phyloP scores from a whole-genome alignment of 2,888 invertebrate genomes.

The Tipula unca region DNA sequence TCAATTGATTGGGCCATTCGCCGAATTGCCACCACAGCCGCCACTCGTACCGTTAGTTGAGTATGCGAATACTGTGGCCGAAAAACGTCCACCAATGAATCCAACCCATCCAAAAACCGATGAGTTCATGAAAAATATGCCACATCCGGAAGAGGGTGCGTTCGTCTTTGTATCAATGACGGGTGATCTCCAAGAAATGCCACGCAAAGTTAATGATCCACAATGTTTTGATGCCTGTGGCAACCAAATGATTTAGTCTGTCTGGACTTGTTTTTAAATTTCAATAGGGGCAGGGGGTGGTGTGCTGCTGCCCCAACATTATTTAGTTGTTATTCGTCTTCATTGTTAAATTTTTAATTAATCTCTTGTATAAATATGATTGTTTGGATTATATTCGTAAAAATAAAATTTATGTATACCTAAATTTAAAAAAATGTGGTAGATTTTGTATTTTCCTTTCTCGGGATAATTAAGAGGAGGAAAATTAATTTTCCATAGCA shows the following conservation, averaged over 20 bases:
- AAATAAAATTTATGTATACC: neutral
- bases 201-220: neutral
- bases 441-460: neutral
- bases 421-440: neutral
- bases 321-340: neutral
- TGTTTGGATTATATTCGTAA: neutral
- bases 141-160: neutral
- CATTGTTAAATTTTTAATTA: neutral
- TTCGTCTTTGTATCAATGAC: neutral
- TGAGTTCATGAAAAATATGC: slow-evolving; percentile 16
- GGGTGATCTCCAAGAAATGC: neutral
- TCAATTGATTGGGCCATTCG: neutral
- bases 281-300: too few species aligned
- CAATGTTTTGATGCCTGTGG: neutral
- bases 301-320: neutral
- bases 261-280: neutral
- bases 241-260: neutral
- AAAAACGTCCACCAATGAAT: neutral
- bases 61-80: neutral
- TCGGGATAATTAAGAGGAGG: neutral
- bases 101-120: slow-evolving; percentile 15
- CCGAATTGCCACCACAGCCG: neutral
- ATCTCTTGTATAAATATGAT: neutral
- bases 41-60: neutral
- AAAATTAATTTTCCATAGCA: neutral